A percentile compares a stretch with the other conserved stretches of the same genome.
Conservation (phyloP, 2,888 invertebrate genomes). For the Netelia virgata region DNA sequence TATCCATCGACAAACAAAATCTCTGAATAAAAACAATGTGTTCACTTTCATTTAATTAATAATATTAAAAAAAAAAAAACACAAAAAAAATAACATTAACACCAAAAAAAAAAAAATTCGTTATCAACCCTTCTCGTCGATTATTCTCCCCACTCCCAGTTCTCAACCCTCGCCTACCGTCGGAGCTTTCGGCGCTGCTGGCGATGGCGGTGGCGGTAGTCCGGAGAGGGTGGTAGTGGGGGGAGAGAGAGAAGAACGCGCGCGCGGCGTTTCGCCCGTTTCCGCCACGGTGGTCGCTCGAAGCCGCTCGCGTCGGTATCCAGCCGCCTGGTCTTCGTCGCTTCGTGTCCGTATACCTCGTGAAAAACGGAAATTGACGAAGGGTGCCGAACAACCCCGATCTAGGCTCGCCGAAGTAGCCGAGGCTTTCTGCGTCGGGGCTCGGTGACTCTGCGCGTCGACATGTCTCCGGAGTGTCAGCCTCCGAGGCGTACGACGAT, state of each 20-base stretch:
- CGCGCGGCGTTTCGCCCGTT: slow-evolving; percentile 37
- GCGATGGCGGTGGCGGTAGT: no score
- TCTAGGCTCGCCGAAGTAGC: slow-evolving; percentile 67
- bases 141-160: neutral
- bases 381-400: slow-evolving; percentile 73
- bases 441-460: slow-evolving; percentile 71
- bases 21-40: no score
- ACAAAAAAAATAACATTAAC: no score
- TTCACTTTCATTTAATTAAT: no score
- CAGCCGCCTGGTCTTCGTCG: slow-evolving; percentile 20
- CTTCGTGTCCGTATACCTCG: slow-evolving; percentile 9
- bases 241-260: neutral
- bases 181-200: slow-evolving; percentile 51
- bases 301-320: slow-evolving; percentile 23
- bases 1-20: no score
- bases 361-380: slow-evolving; percentile 61
- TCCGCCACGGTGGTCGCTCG: slow-evolving; percentile 15
- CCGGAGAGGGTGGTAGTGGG: no score
- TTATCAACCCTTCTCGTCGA: no score
- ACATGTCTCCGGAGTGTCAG: slow-evolving; percentile 77
- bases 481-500: slow-evolving; percentile 73
- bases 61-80: no score
- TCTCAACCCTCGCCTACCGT: slow-evolving; percentile 21
- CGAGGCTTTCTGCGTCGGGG: slow-evolving; percentile 74
- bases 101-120: no score